A percentile compares a stretch with the other conserved stretches of the same genome.
These are phyloP conservation scores for Ganaspis brasiliensis DNA, from an alignment of 2,888 invertebrate genomes.

Conservation along the genomic window DNA sequence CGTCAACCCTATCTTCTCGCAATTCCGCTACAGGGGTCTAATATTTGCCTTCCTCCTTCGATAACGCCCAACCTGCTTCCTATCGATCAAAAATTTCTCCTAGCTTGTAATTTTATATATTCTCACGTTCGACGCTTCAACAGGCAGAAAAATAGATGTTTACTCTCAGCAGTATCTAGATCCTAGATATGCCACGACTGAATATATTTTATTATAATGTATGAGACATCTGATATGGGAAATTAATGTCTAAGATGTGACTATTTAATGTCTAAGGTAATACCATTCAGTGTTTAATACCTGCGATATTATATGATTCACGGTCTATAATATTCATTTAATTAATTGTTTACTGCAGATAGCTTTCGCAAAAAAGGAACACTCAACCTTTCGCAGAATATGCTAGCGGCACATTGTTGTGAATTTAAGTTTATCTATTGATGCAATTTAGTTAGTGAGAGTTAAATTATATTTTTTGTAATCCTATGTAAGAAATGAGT, in stretches of 20 bases:
- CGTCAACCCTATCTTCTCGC: slow-evolving; percentile 64
- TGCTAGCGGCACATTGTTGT: not conserved
- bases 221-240: not conserved
- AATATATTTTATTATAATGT: not conserved
- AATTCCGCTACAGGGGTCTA: slow-evolving; percentile 38
- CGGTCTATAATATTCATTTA: not conserved
- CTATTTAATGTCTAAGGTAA: slow-evolving; percentile 5
- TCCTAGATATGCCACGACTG: not conserved
- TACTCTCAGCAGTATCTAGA: not conserved
- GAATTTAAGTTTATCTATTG: no score
- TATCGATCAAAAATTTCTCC: slow-evolving; percentile 27
- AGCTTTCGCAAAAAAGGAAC: not conserved
- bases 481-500: no score
- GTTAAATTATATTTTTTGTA: no score
- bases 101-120: slow-evolving; percentile 39
- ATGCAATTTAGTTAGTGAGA: no score
- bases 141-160: slow-evolving; percentile 17
- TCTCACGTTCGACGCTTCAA: slow-evolving; percentile 28
- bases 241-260: slow-evolving; percentile 6
- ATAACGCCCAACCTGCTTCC: slow-evolving; percentile 35
- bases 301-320: not conserved
- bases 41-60: slow-evolving; percentile 42
- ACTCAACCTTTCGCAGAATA: no score
- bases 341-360: not conserved
- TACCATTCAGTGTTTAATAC: not conserved